phyloP scores from a whole-genome alignment of 2,888 invertebrate species.

The Eupithecia dodoneata region DNA sequence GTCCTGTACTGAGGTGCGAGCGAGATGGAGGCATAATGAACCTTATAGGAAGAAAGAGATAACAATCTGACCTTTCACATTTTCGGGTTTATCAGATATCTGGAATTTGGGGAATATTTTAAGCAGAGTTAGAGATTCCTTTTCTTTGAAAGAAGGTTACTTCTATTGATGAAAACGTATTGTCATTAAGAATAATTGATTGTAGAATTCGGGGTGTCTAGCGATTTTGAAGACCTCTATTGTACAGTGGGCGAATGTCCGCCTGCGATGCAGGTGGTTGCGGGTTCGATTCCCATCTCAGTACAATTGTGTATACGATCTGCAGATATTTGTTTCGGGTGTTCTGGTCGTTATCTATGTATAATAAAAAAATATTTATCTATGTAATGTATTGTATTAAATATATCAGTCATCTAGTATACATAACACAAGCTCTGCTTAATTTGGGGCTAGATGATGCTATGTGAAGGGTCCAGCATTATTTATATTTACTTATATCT shows the following conservation, averaged over 20 bases:
- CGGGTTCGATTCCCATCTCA: background rate
- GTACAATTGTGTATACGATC: too few relatives aligned
- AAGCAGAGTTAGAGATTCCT: background rate
- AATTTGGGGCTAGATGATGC: too few relatives aligned
- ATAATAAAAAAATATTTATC: too few relatives aligned
- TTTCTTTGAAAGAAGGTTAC: background rate
- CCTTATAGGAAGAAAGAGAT: conserved; percentile 25
- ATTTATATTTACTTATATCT: too few relatives aligned
- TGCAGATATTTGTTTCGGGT: too few relatives aligned
- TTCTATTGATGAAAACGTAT: background rate
- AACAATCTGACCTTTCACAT: conserved; percentile 23
- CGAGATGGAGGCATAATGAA: conserved; percentile 37
- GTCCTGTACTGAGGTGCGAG: conserved; percentile 41
- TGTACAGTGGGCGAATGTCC: background rate
- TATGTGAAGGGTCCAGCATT: too few relatives aligned
- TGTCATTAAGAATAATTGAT: background rate
- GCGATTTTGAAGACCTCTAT: background rate
- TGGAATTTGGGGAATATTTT: conserved; percentile 21
- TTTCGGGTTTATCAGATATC: conserved; percentile 25
- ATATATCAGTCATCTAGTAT: too few relatives aligned
- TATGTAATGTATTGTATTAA: too few relatives aligned
- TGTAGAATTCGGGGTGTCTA: background rate
- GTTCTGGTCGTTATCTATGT: too few relatives aligned
- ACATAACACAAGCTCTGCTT: too few relatives aligned
- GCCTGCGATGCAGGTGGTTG: background rate